These are phyloP conservation scores for Pentamera pediparva DNA, from an alignment of 53 echinoderm and acorn worm species.

Conservation along the genomic window DNA sequence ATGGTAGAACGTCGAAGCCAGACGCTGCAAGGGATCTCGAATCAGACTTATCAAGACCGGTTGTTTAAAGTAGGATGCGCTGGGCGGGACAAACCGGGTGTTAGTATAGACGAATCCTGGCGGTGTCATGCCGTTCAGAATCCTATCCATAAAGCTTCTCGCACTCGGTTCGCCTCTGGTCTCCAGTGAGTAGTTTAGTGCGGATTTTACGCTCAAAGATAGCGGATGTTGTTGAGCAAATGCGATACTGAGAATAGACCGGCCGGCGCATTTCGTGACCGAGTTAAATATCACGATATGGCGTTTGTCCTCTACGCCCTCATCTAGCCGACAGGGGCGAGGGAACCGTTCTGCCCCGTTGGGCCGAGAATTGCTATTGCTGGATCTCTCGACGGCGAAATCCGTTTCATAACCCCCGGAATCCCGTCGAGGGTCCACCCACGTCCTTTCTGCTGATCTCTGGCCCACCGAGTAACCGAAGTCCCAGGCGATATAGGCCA, in stretches of 20 bases:
- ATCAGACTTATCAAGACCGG: slow-evolving; percentile 2
- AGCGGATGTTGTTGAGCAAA: neutral
- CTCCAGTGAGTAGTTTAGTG: slow-evolving; percentile 13
- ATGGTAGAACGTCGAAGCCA: slow-evolving; percentile 9
- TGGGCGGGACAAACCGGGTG: neutral
- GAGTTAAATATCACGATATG: neutral
- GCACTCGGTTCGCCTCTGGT: neutral
- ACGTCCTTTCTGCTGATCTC: neutral
- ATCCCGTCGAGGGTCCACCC: neutral
- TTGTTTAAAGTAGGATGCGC: neutral
- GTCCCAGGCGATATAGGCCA: slow-evolving; percentile 15
- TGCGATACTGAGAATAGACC: neutral
- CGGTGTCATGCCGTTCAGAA: neutral
- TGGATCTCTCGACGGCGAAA: neutral
- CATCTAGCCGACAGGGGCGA: neutral
- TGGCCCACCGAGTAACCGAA: slow-evolving; percentile 17
- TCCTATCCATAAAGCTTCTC: neutral
- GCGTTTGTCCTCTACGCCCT: neutral
- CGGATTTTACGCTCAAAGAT: neutral
- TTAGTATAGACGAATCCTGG: slow-evolving; percentile 10
- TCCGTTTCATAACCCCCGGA: neutral
- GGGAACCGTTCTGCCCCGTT: neutral
- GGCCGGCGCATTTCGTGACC: slow-evolving; percentile 8
- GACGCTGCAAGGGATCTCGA: slow-evolving; percentile 8
- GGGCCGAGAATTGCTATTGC: neutral